Base-by-base conservation (phyloP, 2,797 vertebrate genomes). In the Macropodus opercularis region DNA sequence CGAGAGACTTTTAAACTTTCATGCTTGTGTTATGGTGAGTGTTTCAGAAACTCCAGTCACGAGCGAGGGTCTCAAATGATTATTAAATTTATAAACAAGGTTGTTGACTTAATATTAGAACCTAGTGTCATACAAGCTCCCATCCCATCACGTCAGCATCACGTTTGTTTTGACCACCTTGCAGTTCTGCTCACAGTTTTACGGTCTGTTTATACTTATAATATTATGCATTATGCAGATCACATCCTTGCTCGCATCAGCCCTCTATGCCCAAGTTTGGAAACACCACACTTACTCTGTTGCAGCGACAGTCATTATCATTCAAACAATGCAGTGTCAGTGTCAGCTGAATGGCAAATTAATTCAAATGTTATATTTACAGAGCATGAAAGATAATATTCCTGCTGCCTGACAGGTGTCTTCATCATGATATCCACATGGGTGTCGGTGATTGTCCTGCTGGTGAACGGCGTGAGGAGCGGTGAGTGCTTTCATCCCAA, bases 351-450 rank as follows among this genome's bases (percentile, higher is more conserved):
- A 44, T 49, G 10, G 3, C 60, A 54, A 17, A 14, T 27, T 43
- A 60, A 60, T 63, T 66, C 18, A 46, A 51, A 66, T 43, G 36
- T 58, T 63, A 35, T 70, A 63, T 69, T 48, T 29, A 69, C 49
- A 39, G 26, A 22, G 22, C n/a, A 32, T 59, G 42, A 43, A 36
- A 29, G 32, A 54, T 50, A 69, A 41, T 51, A 35, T 67, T 77
- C 13, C 10, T 76, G 75, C 61, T 32, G 55, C 12, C 46, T 76
- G 26, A 42, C 60, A 94, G 93, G 80, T 85, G 74, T 67, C 72
- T 43, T 73, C 80, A 75, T 69, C 79, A 94, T 92, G 92, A 77
- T 63, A 56, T 80, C 70, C 23, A 63, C 58, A 21, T 83, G 81
- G 87, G 43, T 74, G 61, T 76, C 63, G 40, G 51, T 83, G 64